Evolutionary conservation across 2,113 vertebrate genomes (phyloP).

Genomic region (Trachemys scripta): DNA sequence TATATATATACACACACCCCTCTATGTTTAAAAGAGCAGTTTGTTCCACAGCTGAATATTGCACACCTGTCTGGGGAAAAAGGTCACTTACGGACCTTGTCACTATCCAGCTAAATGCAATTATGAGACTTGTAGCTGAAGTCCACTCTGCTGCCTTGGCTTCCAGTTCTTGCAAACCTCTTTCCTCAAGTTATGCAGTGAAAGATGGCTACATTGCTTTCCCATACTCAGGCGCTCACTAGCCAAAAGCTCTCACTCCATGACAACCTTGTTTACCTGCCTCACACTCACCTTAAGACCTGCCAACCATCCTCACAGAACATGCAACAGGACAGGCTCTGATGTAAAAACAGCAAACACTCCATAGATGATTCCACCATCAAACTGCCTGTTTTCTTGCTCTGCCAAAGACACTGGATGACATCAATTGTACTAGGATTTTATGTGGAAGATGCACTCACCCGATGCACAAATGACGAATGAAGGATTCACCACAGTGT

Average conservation of each 20-base stretch:
- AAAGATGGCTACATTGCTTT: neutral
- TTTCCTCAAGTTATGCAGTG: neutral
- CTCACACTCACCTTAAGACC: neutral
- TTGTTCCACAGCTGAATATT: neutral
- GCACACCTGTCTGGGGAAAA: neutral
- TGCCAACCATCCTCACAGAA: neutral
- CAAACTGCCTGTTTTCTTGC: neutral
- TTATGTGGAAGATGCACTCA: neutral
- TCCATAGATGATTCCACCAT: neutral
- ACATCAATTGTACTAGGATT: neutral
- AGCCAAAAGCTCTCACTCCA: neutral
- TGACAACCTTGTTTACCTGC: too few relatives aligned
- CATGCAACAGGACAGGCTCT: too few relatives aligned
- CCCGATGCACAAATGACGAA: neutral
- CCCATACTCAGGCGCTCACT: neutral
- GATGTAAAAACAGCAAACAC: neutral
- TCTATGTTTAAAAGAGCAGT: neutral
- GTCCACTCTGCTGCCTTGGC: neutral
- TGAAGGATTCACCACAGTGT: neutral
- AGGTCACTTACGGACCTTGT: neutral
- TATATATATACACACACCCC: neutral
- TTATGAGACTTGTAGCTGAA: neutral
- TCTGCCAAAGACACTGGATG: neutral
- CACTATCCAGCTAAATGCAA: neutral
- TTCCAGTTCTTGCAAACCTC: neutral